Base-by-base conservation (phyloP, 2,113 vertebrate genomes). In the Oreotrochilus melanogaster region DNA sequence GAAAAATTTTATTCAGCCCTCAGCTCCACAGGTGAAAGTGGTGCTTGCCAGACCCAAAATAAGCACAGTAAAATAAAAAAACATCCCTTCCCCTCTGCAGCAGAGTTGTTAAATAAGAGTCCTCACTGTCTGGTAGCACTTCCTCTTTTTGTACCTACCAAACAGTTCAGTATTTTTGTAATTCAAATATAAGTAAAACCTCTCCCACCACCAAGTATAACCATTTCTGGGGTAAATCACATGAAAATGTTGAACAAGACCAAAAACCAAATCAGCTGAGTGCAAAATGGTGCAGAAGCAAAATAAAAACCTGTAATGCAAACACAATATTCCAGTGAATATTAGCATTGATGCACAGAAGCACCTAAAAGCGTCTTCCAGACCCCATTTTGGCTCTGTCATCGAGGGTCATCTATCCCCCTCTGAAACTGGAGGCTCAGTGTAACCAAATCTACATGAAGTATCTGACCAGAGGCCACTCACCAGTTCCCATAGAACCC, bases 331-430 rank as follows among this genome's bases (percentile, higher is more conserved):
- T 65, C 28, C 67, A 33, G 23, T 14, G 27, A 57, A 19, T 66
- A 53, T 78, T 54, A 79, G 18, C 72, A 51, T 2, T 8, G 7
- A 33, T 10, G 4, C 31, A 53, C 6, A 6, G n/a, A 92, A 96
- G 60, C 25, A 75, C 15, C 33, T 24, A 35, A 86, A 78, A 60
- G 8, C 13, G 31, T 48, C 47, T 76, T 74, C 51, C 69, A 73
- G 56, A 72, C 28, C 37, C 23, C 6, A 2, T 65, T 86, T 70
- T 70, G n/a, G 5, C 30, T 58, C 47, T 90, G 81, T 9, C 51
- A 42, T 10, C 0, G 2, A 57, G 50, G 14, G 16, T 64, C 27
- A 45, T 31, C 1, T 30, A 45, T 31, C 1, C 37, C 33, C 12
- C 56, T 25, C 5, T 21, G 45, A 87, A 51, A 24, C 8, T 33